These are phyloP conservation scores for Microplitis demolitor DNA, from an alignment of 1,140 invertebrate species.

Conservation along the genomic window DNA sequence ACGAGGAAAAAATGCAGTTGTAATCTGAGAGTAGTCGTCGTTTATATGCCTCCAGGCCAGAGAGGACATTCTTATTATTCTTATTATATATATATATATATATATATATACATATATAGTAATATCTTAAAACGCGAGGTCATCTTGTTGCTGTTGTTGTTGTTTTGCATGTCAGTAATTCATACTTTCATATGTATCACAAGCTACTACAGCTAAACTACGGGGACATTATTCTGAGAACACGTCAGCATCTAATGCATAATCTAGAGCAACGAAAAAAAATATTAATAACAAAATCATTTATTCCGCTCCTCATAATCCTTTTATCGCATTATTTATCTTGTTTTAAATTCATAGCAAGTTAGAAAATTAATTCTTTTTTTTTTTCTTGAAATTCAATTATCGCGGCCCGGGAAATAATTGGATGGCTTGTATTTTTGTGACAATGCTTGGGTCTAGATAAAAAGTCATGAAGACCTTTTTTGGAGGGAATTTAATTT, in stretches of 20 bases:
- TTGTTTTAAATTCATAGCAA: no score
- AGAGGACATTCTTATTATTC: constrained; percentile 27
- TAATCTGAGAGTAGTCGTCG: constrained; percentile 31
- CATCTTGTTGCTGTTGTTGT: constrained; percentile 34
- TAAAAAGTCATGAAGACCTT: no score
- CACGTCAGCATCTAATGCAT: constrained; percentile 45
- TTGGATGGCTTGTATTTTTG: no score
- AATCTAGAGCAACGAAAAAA: constrained; percentile 36
- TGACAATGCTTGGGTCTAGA: no score
- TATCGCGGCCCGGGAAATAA: no score
- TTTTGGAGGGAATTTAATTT: no score
- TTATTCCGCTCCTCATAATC: no score
- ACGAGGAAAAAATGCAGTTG: neutral
- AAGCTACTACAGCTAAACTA: constrained; percentile 14
- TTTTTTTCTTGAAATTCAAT: no score
- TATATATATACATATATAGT: constrained; percentile 1
- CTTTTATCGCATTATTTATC: no score
- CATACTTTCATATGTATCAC: neutral
- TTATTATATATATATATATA: constrained; percentile 20
- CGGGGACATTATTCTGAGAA: constrained; percentile 40
- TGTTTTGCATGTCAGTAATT: constrained; percentile 36
- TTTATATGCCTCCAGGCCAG: constrained; percentile 23
- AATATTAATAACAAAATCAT: no score
- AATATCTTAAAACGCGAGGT: constrained; percentile 33
- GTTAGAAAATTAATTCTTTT: no score